Evolutionary conservation across 2,888 invertebrate species (phyloP).

Genomic region (Craniophora ligustri): DNA sequence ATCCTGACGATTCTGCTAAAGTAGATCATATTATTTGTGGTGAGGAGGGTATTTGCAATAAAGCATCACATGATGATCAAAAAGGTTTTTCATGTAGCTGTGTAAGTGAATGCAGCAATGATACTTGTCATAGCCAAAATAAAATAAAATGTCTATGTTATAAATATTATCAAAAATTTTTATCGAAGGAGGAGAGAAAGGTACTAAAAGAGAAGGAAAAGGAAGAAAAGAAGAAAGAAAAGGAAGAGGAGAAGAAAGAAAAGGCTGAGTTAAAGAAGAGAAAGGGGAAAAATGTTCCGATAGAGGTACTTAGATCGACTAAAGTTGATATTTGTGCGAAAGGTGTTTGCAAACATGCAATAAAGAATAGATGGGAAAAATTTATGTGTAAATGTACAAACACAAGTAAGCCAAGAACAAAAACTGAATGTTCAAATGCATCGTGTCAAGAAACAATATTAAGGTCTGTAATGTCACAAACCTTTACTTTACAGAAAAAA

Average conservation of each 20-base stretch:
- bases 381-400: conserved; percentile 1
- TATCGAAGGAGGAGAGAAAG: conserved; percentile 4
- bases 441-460: not conserved
- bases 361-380: not conserved
- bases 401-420: not conserved
- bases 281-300: too few relatives aligned
- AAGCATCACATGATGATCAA: not conserved
- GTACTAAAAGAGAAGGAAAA: too few relatives aligned
- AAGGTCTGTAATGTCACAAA: not conserved
- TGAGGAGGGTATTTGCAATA: conserved; percentile 5
- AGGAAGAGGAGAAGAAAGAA: too few relatives aligned
- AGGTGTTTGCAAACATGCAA: conserved; percentile 1
- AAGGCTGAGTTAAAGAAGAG: too few relatives aligned
- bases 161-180: conserved; percentile 44
- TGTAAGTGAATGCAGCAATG: conserved; percentile 1
- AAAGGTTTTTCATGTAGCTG: not conserved
- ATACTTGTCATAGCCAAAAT: conserved; percentile 18
- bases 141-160: conserved; percentile 35
- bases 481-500: not conserved
- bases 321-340: conserved; percentile 1
- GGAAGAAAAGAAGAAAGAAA: too few relatives aligned
- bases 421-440: not conserved
- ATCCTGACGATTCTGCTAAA: too few relatives aligned
- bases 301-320: not conserved
- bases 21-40: not conserved